Conservation (phyloP, 2,113 vertebrate species). For the Promerops cafer region DNA sequence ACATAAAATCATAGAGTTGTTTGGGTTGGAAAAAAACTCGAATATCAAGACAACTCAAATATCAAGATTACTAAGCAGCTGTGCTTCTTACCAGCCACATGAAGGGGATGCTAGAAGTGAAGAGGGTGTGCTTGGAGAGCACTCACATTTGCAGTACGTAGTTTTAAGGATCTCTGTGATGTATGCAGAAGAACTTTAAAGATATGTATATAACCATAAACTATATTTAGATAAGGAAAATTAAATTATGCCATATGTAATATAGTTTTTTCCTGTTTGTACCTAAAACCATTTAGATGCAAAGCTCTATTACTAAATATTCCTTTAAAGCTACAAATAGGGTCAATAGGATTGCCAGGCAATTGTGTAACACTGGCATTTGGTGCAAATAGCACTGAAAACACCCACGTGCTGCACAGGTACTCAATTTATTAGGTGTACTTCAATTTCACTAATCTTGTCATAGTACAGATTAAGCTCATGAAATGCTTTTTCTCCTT, state of each 20-base stretch:
- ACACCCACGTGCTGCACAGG: fast-evolving
- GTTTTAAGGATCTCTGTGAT: background rate
- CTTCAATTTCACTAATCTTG: background rate
- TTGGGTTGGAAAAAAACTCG: background rate
- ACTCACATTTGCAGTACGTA: background rate
- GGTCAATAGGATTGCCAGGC: background rate
- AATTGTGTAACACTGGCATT: background rate
- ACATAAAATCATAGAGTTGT: background rate
- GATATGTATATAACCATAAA: background rate
- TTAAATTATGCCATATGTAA: background rate
- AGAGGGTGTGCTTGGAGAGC: background rate
- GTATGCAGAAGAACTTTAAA: background rate
- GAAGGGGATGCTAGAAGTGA: background rate
- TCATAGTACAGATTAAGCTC: background rate
- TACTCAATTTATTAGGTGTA: background rate
- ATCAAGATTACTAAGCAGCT: background rate
- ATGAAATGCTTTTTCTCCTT: background rate
- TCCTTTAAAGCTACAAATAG: background rate
- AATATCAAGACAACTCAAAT: background rate
- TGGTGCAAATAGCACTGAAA: background rate
- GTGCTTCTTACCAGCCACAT: background rate
- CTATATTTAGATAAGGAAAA: background rate
- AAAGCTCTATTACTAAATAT: background rate
- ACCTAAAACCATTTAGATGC: background rate
- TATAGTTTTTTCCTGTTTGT: background rate